phyloP scores from a whole-genome alignment of 1,140 invertebrate species.

The Rhagoletis pomonella region DNA sequence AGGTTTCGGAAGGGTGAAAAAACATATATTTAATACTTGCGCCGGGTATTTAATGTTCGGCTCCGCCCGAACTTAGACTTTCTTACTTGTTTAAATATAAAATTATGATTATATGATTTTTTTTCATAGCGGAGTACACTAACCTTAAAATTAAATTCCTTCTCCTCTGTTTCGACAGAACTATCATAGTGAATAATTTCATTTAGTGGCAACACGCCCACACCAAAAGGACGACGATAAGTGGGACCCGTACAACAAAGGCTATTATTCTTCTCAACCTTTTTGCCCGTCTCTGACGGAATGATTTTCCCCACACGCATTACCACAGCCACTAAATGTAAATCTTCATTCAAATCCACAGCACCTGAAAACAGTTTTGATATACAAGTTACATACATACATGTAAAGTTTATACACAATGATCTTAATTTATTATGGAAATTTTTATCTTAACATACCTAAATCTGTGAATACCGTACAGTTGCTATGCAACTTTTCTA shows the following conservation, averaged over 20 bases:
- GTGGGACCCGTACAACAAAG: slow-evolving; percentile 65
- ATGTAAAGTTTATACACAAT: background rate
- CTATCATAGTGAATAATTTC: slow-evolving; percentile 78
- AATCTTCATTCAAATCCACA: slow-evolving; percentile 86
- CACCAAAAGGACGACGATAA: slow-evolving; percentile 85
- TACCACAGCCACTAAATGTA: slow-evolving; percentile 91
- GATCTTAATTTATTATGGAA: background rate
- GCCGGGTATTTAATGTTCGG: no score
- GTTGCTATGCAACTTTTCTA: slow-evolving; percentile 90
- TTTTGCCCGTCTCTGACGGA: slow-evolving; percentile 84
- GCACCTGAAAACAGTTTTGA: slow-evolving; percentile 76
- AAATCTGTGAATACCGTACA: slow-evolving; percentile 89
- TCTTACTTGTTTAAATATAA: no score
- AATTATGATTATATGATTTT: no score
- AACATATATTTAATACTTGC: no score
- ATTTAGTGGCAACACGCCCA: slow-evolving; percentile 83
- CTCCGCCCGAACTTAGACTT: no score
- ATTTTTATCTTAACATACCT: slow-evolving; percentile 59
- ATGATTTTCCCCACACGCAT: slow-evolving; percentile 91
- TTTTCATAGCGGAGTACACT: background rate
- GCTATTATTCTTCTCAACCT: slow-evolving; percentile 75
- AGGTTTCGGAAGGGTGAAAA: no score
- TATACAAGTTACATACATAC: background rate
- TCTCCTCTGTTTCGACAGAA: slow-evolving; percentile 79
- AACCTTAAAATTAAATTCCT: slow-evolving; percentile 83